Evolutionary conservation across 2,888 invertebrate genomes (phyloP).

Genomic region (Syritta pipiens): DNA sequence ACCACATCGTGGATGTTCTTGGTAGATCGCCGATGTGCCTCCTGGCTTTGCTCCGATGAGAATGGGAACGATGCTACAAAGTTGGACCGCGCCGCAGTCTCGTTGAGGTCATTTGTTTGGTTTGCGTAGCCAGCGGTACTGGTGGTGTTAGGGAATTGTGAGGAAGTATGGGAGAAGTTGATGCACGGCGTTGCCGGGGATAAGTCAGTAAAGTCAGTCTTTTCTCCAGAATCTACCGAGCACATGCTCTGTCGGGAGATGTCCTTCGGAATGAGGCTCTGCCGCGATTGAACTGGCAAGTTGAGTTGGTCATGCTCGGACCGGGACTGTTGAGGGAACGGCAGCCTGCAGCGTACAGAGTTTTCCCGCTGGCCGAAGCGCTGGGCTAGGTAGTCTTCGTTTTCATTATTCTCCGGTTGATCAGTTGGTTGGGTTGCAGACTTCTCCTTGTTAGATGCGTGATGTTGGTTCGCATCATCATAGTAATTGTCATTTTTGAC

Average conservation of each 20-base stretch:
- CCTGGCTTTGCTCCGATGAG: conserved; percentile 79
- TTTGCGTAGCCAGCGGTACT: conserved; percentile 54
- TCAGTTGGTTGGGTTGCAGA: conserved; percentile 67
- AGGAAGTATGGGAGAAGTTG: conserved; percentile 67
- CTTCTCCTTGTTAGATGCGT: conserved; percentile 68
- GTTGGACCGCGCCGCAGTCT: conserved; percentile 70
- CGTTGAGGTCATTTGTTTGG: conserved; percentile 46
- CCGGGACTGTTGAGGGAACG: conserved; percentile 78
- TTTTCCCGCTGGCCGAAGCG: conserved; percentile 82
- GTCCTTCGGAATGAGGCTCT: conserved; percentile 76
- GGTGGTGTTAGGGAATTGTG: conserved; percentile 59
- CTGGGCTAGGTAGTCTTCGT: conserved; percentile 82
- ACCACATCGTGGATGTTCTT: conserved; percentile 76
- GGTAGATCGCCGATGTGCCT: conserved; percentile 79
- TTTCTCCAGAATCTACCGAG: conserved; percentile 78
- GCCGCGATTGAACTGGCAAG: conserved; percentile 64
- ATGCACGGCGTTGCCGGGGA: conserved; percentile 78
- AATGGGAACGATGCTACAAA: conserved; percentile 78
- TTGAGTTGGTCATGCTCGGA: conserved; percentile 70
- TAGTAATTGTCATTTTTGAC: conserved; percentile 81
- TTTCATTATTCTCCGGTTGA: conserved; percentile 73
- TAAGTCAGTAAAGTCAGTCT: conserved; percentile 79
- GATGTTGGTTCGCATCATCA: conserved; percentile 75
- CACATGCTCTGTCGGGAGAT: conserved; percentile 78
- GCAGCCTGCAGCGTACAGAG: conserved; percentile 82